A percentile compares a stretch with the other conserved stretches of the same genome.
These are phyloP conservation scores for Stigmatopora argus DNA, from an alignment of 2,113 vertebrate genomes.

Conservation along the genomic window DNA sequence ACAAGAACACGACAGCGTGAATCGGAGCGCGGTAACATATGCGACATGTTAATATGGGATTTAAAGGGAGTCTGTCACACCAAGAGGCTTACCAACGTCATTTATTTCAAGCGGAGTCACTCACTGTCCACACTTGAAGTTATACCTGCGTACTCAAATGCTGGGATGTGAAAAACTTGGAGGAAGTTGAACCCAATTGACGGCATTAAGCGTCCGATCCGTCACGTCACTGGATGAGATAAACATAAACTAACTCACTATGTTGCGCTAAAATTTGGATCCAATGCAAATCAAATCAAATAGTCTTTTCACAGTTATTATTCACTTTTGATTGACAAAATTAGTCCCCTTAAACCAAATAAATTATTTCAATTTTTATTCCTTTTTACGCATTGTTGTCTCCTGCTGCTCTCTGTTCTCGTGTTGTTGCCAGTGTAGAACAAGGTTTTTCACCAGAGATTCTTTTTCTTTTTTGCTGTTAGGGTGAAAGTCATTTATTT, in stretches of 20 bases:
- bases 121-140: background rate
- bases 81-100: conserved; percentile 27
- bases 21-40: conserved; percentile 27
- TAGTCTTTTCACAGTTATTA: background rate
- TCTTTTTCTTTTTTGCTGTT: conserved; percentile 23
- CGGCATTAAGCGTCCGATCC: too few relatives aligned
- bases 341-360: conserved; percentile 45
- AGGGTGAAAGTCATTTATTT: conserved; percentile 6
- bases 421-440: conserved; percentile 49
- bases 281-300: background rate
- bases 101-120: conserved; percentile 27
- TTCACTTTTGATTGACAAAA: conserved; percentile 31
- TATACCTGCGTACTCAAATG: background rate
- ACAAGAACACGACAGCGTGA: conserved; percentile 10
- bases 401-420: conserved; percentile 43
- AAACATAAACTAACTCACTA: background rate
- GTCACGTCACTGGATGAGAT: background rate
- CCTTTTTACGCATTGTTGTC: conserved; percentile 48
- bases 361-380: conserved; percentile 48
- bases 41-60: conserved; percentile 34
- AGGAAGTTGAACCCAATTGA: background rate
- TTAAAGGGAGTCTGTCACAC: conserved; percentile 30
- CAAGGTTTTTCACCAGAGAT: conserved; percentile 15
- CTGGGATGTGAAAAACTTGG: background rate
- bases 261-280: background rate